Percentiles rank a stretch among this genome's conserved stretches.
These are phyloP conservation scores for Pachypeltis micranthus DNA, from an alignment of 1,140 invertebrate genomes.

Conservation along the genomic window DNA sequence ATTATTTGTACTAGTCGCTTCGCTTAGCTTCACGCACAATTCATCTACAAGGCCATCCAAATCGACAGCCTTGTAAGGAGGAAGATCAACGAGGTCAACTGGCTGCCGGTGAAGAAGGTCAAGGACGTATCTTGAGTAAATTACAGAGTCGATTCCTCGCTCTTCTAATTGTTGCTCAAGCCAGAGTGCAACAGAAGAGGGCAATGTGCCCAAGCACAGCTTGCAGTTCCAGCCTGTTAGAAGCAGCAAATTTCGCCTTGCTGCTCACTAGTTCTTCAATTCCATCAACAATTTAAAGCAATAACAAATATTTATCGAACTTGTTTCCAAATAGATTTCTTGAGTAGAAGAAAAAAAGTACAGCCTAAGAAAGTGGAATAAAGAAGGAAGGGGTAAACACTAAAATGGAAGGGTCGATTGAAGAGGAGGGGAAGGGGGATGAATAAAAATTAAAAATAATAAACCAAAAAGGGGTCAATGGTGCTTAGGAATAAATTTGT, in stretches of 20 bases:
- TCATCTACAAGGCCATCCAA: conserved; percentile 47
- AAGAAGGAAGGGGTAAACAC: not conserved
- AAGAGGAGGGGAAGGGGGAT: not conserved
- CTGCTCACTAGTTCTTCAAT: not conserved
- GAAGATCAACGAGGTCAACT: conserved; percentile 24
- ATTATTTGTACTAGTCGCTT: conserved; percentile 32
- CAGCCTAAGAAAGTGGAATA: not conserved
- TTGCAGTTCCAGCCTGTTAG: not conserved
- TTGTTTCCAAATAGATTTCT: not conserved
- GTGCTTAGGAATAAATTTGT: not conserved
- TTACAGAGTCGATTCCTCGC: conserved; percentile 45
- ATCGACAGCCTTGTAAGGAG: conserved; percentile 37
- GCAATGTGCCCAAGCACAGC: conserved; percentile 36
- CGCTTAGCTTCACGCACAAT: conserved; percentile 42
- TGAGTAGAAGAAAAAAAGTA: not conserved
- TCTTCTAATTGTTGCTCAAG: conserved; percentile 45
- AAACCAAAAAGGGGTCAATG: not conserved
- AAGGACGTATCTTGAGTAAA: conserved; percentile 47
- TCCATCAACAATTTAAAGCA: not conserved
- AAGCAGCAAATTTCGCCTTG: not conserved
- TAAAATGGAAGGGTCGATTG: not conserved
- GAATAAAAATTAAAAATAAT: not conserved
- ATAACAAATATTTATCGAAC: not conserved
- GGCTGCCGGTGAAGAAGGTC: conserved; percentile 39
- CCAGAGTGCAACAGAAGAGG: conserved; percentile 41